Evolutionary conservation across 2,797 vertebrate genomes (phyloP).

Genomic region (Scolopax rusticola): DNA sequence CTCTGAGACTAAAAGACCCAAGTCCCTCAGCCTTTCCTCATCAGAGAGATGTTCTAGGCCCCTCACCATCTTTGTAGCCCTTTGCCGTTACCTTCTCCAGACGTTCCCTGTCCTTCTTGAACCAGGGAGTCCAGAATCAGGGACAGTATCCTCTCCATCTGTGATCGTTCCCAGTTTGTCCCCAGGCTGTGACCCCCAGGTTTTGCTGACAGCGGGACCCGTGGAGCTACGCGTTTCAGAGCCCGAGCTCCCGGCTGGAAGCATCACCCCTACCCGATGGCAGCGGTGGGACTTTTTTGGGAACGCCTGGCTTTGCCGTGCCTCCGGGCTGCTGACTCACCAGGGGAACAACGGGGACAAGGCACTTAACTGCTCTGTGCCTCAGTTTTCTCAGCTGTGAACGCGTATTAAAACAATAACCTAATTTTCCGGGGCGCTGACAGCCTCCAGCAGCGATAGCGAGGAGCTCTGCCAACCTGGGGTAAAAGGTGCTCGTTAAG

Average conservation of each 20-base stretch:
- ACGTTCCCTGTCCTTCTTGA: too few species aligned
- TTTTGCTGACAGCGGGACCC: background rate
- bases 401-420: background rate
- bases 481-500: slow-evolving; percentile 34
- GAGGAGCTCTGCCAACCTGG: slow-evolving; percentile 33
- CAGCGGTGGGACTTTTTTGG: background rate
- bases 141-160: background rate
- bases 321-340: background rate
- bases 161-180: background rate
- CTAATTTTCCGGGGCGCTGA: slow-evolving; percentile 7
- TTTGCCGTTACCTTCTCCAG: too few species aligned
- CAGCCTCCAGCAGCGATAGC: background rate
- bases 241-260: background rate
- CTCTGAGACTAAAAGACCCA: too few species aligned
- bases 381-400: slow-evolving; percentile 43
- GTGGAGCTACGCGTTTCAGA: accelerated
- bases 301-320: background rate
- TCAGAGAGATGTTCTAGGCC: too few species aligned
- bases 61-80: too few species aligned
- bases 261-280: background rate
- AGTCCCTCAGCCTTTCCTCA: too few species aligned
- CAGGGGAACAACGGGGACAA: slow-evolving; percentile 6
- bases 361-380: background rate
- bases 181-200: background rate
- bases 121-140: too few species aligned